Evolutionary conservation across 2,113 vertebrate genomes (phyloP).

Genomic region (Lycaon pictus): DNA sequence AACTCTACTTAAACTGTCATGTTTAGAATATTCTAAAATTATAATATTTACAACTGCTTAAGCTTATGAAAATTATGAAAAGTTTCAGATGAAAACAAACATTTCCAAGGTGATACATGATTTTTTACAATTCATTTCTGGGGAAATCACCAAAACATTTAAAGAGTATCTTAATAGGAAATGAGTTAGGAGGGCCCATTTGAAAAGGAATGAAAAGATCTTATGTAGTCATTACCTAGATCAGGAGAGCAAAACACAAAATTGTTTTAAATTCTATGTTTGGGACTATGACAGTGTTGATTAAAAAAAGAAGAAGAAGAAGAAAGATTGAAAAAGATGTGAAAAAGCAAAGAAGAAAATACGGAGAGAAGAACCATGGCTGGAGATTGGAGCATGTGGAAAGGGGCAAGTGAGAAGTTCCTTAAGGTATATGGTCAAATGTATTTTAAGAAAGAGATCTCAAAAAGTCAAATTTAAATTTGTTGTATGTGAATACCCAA

Average conservation of each 20-base stretch:
- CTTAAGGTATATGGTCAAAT: not conserved
- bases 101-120: not conserved
- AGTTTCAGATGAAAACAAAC: not conserved
- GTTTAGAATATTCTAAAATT: not conserved
- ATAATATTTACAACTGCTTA: not conserved
- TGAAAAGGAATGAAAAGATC: not conserved
- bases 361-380: not conserved
- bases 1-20: not conserved
- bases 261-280: not conserved
- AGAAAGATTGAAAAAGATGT: not conserved
- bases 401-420: not conserved
- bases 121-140: not conserved
- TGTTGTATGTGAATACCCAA: not conserved
- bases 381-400: not conserved
- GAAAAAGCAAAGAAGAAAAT: not conserved
- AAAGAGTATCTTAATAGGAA: not conserved
- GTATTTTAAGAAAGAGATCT: not conserved
- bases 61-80: not conserved
- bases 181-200: not conserved
- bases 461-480: conserved; percentile 10
- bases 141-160: not conserved
- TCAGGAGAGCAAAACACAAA: not conserved
- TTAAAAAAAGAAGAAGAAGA: no score
- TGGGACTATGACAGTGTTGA: not conserved
- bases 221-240: not conserved